A percentile compares a stretch with the other conserved stretches of the same genome.
These are phyloP conservation scores for Mungos mungo DNA, from an alignment of 2,113 vertebrate species.

Conservation along the genomic window DNA sequence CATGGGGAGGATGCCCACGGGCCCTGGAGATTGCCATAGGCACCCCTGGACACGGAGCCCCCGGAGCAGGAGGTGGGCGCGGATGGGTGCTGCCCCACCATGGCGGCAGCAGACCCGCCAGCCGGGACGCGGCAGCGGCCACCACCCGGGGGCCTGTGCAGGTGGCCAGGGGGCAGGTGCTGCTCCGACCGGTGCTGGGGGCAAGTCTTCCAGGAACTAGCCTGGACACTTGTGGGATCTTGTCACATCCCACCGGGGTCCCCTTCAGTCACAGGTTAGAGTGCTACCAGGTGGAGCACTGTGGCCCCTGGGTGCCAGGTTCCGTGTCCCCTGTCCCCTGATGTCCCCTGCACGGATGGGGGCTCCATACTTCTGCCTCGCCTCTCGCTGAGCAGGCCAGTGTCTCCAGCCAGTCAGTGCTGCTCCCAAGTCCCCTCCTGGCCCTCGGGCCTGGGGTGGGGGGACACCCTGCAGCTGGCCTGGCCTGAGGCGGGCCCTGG, in stretches of 20 bases:
- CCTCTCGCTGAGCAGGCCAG: background rate
- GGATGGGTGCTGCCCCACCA: too few relatives aligned
- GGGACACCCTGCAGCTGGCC: background rate
- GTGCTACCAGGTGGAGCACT: background rate
- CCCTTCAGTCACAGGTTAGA: background rate
- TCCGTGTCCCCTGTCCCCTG: accelerated
- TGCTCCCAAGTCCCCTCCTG: background rate
- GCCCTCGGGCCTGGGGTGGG: background rate
- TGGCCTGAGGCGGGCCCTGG: background rate
- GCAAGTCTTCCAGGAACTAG: too few relatives aligned
- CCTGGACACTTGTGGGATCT: background rate
- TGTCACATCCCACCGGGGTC: too few relatives aligned
- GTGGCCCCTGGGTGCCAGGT: accelerated
- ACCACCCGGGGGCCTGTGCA: accelerated
- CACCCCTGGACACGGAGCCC: accelerated
- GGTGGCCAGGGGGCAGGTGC: accelerated
- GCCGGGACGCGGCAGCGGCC: background rate
- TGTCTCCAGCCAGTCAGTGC: background rate
- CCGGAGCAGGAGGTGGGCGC: background rate
- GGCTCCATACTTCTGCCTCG: accelerated
- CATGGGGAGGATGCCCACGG: background rate
- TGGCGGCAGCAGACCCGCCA: background rate
- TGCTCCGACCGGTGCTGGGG: accelerated
- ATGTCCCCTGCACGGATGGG: too few relatives aligned
- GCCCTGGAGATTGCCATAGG: too few relatives aligned